phyloP scores from a whole-genome alignment of 2,888 invertebrate genomes.

The Eupithecia dodoneata region DNA sequence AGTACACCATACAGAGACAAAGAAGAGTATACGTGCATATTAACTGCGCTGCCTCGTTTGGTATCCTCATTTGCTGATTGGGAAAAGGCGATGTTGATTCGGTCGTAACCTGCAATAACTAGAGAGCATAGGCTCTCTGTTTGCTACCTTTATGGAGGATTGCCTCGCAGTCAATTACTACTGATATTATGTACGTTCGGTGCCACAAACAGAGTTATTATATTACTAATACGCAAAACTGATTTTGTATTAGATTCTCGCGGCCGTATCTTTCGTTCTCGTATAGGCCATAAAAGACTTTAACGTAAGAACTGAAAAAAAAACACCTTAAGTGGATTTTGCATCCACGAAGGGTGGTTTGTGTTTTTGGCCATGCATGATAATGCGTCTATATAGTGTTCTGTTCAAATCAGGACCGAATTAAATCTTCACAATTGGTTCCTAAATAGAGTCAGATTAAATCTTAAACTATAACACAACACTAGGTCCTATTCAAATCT shows the following conservation, averaged over 20 bases:
- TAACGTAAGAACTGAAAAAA: too few species aligned
- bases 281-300: not conserved
- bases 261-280: not conserved
- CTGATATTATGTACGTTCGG: too few species aligned
- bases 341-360: too few species aligned
- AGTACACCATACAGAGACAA: not conserved
- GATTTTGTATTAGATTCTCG: not conserved
- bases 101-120: not conserved
- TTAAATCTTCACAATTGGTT: not conserved
- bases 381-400: not conserved
- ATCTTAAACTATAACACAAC: not conserved
- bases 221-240: not conserved
- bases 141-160: not conserved
- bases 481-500: not conserved
- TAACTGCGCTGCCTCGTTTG: not conserved
- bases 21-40: not conserved
- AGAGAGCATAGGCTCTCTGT: not conserved
- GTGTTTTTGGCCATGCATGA: not conserved
- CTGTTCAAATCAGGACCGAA: not conserved
- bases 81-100: slow-evolving; percentile 19
- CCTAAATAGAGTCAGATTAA: not conserved
- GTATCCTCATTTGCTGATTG: slow-evolving; percentile 25
- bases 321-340: too few species aligned
- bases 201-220: not conserved
- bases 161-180: not conserved